Evolutionary conservation across 2,113 vertebrate species (phyloP).

Genomic region (Ardeotis arabs): DNA sequence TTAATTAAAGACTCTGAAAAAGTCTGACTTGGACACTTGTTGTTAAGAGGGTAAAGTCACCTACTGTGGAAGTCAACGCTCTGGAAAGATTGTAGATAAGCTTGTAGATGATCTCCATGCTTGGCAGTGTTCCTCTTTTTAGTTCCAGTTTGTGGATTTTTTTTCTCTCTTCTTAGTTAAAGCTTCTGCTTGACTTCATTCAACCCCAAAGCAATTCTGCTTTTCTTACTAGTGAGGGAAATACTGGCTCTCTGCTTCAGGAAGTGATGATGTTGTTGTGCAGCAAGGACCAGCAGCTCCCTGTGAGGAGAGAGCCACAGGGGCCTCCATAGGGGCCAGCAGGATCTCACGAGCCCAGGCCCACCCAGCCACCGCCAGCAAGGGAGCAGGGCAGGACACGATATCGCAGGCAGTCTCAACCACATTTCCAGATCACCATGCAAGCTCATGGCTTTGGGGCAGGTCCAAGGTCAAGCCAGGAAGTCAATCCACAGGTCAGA

Average conservation of each 20-base stretch:
- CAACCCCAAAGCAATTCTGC: not conserved
- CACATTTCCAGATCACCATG: not conserved
- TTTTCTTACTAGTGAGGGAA: not conserved
- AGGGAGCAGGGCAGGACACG: not conserved
- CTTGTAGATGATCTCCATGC: not conserved
- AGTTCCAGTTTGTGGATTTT: not conserved
- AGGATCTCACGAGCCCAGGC: not conserved
- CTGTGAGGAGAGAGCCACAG: not conserved
- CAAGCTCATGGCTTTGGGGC: not conserved
- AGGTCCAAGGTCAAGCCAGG: not conserved
- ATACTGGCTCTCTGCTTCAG: not conserved
- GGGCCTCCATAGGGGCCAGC: rapidly evolving
- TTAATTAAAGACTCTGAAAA: not conserved
- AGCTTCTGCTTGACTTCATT: not conserved
- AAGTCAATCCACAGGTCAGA: not conserved
- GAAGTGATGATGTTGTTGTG: not conserved
- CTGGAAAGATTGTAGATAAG: not conserved
- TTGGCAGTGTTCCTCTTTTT: not conserved
- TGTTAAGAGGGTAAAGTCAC: not conserved
- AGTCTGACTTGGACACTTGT: not conserved
- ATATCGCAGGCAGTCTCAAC: not conserved
- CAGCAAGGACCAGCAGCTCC: not conserved
- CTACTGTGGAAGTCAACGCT: not conserved
- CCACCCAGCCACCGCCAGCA: not conserved
- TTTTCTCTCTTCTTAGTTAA: not conserved